Evolutionary conservation across 2,888 invertebrate species (phyloP), one percentile per base, ranked within the genome.

Genomic region (Himalopsyche anomala): DNA sequence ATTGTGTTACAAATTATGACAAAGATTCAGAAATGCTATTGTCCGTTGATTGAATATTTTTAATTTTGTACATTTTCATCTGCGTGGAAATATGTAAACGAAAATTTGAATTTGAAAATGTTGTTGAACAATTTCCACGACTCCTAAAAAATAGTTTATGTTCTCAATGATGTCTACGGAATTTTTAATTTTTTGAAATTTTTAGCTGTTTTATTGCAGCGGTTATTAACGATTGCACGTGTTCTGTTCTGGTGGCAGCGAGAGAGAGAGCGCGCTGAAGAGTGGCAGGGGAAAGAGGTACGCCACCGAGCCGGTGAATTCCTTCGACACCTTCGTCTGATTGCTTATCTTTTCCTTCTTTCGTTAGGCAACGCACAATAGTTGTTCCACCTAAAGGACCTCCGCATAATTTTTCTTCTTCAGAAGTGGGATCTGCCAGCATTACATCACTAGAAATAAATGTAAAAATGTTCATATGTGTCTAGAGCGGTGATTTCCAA

Each of bases 351-450:
- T 82, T 86, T n/a, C 87, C 87, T 62, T 62, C 62, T 19, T 62
- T 62, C 9, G 15, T 11, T 11, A 84, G 62, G n/a, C 82, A 54
- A 45, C 88, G 80, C 17, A 88, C 85, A 0, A 88, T 82, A 4
- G 83, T 85, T 4, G 87, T 87, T 9, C 88, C 87, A n/a, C 87
- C 91, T 69, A 93, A 92, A 80, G 91, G 89, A n/a, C 96, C 95
- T 84, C 94, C 94, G 89, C 96, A 95, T 89, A 96, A 93, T 89
- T 94, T 94, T 92, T 97, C 97, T 92, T 98, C 98, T 91, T 97
- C 96, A n/a, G 94, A 92, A 56, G 96, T 95, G 51, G 97, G 97
- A 91, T 98, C 97, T n/a, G 94, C 94, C 89, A 97, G 90, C 81
- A 96, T 91, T 55, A 95, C 91, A 89, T 94, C 93, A 87, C 96